Conservation (phyloP, 2,113 vertebrate species). For the Caracal caracal region DNA sequence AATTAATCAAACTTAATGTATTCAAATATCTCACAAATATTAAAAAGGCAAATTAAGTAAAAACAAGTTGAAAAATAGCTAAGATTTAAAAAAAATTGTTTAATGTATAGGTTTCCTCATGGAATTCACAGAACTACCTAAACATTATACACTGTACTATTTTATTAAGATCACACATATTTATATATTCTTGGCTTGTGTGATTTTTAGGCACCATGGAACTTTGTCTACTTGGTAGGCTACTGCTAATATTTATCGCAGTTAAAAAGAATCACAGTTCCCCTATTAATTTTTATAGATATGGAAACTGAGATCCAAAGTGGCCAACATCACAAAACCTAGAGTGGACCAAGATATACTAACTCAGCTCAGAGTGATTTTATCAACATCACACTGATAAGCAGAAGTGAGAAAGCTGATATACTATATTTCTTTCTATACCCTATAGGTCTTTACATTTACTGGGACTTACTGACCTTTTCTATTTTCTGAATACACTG, state of each 20-base stretch:
- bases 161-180: not conserved
- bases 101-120: not conserved
- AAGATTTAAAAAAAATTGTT: not conserved
- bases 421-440: not conserved
- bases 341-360: not conserved
- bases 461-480: not conserved
- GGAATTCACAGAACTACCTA: not conserved
- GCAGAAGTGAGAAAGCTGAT: not conserved
- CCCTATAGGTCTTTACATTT: not conserved
- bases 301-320: conserved; percentile 14
- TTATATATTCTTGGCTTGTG: not conserved
- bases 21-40: not conserved
- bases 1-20: conserved; percentile 3
- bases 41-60: not conserved
- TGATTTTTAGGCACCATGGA: not conserved
- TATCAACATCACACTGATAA: not conserved
- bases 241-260: not conserved
- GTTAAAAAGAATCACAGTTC: not conserved
- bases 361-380: not conserved
- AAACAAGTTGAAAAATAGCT: not conserved
- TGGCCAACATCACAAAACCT: not conserved
- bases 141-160: not conserved
- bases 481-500: not conserved
- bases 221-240: not conserved
- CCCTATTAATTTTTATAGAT: not conserved